These are phyloP conservation scores for Ptilodon capucinus DNA, from an alignment of 2,888 invertebrate species.

Conservation along the genomic window DNA sequence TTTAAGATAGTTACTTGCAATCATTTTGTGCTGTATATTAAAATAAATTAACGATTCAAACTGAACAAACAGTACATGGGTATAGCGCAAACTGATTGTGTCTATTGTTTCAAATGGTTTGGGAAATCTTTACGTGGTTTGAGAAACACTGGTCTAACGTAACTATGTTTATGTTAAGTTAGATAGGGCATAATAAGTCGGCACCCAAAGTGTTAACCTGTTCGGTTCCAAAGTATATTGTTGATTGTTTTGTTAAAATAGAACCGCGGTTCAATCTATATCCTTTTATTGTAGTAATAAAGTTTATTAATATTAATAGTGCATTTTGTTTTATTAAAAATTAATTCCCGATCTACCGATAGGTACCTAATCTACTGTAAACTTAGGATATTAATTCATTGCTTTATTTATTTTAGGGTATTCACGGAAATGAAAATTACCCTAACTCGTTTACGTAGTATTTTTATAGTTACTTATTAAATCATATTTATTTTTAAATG, in stretches of 20 bases:
- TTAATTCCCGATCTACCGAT: too few species aligned
- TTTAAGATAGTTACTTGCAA: slow-evolving; percentile 46
- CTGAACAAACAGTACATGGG: slow-evolving; percentile 34
- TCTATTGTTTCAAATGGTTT: slow-evolving; percentile 1
- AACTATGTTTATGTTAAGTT: slow-evolving; percentile 39
- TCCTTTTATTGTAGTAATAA: slow-evolving; percentile 81
- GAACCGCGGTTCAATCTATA: slow-evolving; percentile 69
- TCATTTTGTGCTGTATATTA: slow-evolving; percentile 46
- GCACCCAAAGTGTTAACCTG: slow-evolving; percentile 75
- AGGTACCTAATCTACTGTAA: too few species aligned
- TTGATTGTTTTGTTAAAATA: slow-evolving; percentile 77
- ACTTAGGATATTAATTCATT: too few species aligned
- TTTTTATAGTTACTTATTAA: too few species aligned
- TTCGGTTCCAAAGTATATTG: slow-evolving; percentile 80
- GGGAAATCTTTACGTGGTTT: slow-evolving; percentile 43
- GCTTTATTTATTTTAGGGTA: too few species aligned
- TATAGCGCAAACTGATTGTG: slow-evolving; percentile 41
- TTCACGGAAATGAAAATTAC: too few species aligned
- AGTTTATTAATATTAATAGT: slow-evolving; percentile 76
- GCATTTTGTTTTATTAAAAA: slow-evolving; percentile 32
- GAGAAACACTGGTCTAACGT: slow-evolving; percentile 78
- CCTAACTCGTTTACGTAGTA: too few species aligned
- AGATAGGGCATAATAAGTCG: slow-evolving; percentile 74
- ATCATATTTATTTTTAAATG: too few species aligned
- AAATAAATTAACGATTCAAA: slow-evolving; percentile 13